Percentiles rank a stretch among this genome's conserved stretches.
phyloP scores from a whole-genome alignment of 92 coral and sea anemone genomes.

The Anthopleura xanthogrammica region DNA sequence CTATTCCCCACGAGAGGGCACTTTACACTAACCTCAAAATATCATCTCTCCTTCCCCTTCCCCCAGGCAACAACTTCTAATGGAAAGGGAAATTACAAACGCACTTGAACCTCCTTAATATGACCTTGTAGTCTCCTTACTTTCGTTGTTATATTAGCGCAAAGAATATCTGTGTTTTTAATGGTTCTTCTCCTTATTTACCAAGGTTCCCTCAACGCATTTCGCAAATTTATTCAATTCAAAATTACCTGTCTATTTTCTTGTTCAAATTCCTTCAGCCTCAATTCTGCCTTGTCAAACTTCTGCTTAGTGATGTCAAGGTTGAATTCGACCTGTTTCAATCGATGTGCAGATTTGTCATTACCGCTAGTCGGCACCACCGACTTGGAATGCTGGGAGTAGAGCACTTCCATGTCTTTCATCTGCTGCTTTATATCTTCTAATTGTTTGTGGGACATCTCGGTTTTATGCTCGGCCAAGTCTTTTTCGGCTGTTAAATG shows the following conservation, averaged over 20 bases:
- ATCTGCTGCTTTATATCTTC: slow-evolving; percentile 59
- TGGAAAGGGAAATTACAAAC: too few species aligned
- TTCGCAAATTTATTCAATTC: too few species aligned
- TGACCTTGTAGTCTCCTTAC: too few species aligned
- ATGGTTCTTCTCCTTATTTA: background rate
- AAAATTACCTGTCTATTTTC: slow-evolving; percentile 36
- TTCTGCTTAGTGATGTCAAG: slow-evolving; percentile 62
- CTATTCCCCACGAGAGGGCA: too few species aligned
- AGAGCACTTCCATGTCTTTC: slow-evolving; percentile 57
- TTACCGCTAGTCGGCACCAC: slow-evolving; percentile 20
- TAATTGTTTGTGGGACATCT: slow-evolving; percentile 42
- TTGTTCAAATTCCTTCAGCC: slow-evolving; percentile 53
- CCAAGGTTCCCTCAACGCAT: background rate
- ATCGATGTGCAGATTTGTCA: slow-evolving; percentile 45
- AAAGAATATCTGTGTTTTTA: too few species aligned
- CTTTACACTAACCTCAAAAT: too few species aligned
- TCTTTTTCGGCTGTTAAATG: slow-evolving; percentile 48
- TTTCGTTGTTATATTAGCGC: too few species aligned
- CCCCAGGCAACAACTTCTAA: too few species aligned
- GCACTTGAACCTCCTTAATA: too few species aligned
- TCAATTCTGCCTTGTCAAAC: slow-evolving; percentile 58
- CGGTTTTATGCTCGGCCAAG: slow-evolving; percentile 51
- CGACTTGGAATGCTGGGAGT: slow-evolving; percentile 43
- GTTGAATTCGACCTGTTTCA: slow-evolving; percentile 61
- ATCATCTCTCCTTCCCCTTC: too few species aligned